These are phyloP conservation scores for Acrocephalus kingi DNA, from an alignment of 2,113 vertebrate genomes.

Conservation along the genomic window DNA sequence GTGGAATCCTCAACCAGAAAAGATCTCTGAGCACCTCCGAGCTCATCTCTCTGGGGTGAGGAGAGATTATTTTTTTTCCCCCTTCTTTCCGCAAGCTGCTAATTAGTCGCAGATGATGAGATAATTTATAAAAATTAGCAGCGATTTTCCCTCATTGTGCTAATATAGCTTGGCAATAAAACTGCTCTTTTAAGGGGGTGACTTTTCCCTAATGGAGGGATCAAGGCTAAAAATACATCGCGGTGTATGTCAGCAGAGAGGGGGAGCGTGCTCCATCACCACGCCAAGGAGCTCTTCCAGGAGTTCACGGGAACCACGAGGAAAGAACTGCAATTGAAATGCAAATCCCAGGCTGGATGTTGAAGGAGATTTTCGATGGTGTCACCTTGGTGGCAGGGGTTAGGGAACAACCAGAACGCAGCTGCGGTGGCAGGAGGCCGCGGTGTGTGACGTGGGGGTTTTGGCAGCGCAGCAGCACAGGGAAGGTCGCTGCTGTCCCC, in stretches of 20 bases:
- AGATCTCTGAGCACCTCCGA: background rate
- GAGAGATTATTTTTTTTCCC: background rate
- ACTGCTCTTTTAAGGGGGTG: conserved; percentile 46
- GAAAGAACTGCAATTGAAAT: background rate
- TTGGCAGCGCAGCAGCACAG: background rate
- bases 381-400: conserved; percentile 56
- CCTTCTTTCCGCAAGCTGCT: conserved; percentile 67
- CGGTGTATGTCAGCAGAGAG: background rate
- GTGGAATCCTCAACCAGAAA: background rate
- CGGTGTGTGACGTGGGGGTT: background rate
- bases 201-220: conserved; percentile 62
- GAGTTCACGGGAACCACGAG: background rate
- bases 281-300: background rate
- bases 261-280: background rate
- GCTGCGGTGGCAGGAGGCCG: background rate
- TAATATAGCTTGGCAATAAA: conserved; percentile 67
- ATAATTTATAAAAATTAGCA: conserved; percentile 81
- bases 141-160: conserved; percentile 75
- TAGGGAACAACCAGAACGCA: rapidly evolving
- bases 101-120: conserved; percentile 80
- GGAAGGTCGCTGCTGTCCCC: background rate
- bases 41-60: background rate
- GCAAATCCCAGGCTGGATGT: conserved; percentile 10
- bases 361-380: background rate
- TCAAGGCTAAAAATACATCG: conserved; percentile 26